Evolutionary conservation across 1,140 invertebrate genomes (phyloP).

Genomic region (Drosophila ohnishii): DNA sequence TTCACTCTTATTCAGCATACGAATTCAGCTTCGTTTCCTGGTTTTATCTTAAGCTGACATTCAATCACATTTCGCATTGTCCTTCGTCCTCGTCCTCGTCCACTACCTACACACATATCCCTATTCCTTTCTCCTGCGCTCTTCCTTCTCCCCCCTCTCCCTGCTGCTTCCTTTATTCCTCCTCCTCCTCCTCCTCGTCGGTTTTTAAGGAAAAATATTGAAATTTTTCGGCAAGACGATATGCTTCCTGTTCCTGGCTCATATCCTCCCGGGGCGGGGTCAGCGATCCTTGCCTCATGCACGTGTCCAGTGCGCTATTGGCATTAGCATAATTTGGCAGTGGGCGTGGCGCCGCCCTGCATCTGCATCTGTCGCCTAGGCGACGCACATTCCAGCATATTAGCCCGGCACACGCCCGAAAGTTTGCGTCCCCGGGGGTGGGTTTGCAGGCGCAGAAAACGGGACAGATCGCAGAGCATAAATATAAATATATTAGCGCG

Average conservation of each 20-base stretch:
- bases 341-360: constrained; percentile 51
- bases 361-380: constrained; percentile 35
- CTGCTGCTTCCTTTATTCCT: constrained; percentile 7
- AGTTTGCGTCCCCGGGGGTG: constrained; percentile 18
- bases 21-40: constrained; percentile 57
- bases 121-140: constrained; percentile 13
- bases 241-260: constrained; percentile 46
- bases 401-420: constrained; percentile 55
- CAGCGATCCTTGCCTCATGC: constrained; percentile 43
- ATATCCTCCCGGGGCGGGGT: constrained; percentile 31
- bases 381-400: constrained; percentile 55
- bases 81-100: constrained; percentile 59
- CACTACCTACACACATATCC: constrained; percentile 33
- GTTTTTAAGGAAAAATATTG: constrained; percentile 66
- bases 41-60: constrained; percentile 80
- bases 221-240: constrained; percentile 42
- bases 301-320: constrained; percentile 61
- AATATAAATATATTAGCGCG: not conserved
- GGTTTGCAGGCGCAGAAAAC: constrained; percentile 1
- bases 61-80: constrained; percentile 78
- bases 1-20: constrained; percentile 41
- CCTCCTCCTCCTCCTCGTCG: not conserved
- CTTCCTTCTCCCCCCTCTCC: constrained; percentile 10
- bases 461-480: not conserved
- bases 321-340: constrained; percentile 52